Base-by-base conservation (phyloP, 2,797 vertebrate species). In the Peromyscus melanophrys region DNA sequence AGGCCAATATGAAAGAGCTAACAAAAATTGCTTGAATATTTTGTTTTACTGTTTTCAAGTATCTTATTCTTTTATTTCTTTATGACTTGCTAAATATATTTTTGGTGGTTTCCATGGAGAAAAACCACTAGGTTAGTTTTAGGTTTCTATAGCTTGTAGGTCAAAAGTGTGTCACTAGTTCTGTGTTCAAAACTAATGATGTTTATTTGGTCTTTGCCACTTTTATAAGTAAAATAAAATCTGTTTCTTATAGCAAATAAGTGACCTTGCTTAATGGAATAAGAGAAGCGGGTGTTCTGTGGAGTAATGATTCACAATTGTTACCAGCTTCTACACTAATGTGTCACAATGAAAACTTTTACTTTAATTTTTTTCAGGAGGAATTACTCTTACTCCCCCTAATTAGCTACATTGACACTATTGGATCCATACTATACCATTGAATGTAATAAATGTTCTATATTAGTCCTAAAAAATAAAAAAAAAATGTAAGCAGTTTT, bases 311-410 rank as follows among this genome's bases (percentile, higher is more conserved):
- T 71, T 61, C 19, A n/a, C 78, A 83, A 83, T 96, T 82, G 52
- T 89, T 97, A 92, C 65, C 6, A 8, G 13, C n/a, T 92, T 95
- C 57, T 96, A 81, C 97, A 96, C 75, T 97, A 97, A 69, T 99
- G 99, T 99, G 98, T 99, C 99, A 99, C 97, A 95, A 94, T 99
- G 99, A 99, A 99, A 99, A 99, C 88, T 98, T 99, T 99, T 37
- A 75, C 21, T 73, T 85, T 76, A 34, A 34, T 98, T 99, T 98
- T 98, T 98, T 98, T 97, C 52, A 40, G 43, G 98, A 98, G 98
- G 97, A 98, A 99, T 98, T 98, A 97, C 97, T 98, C 98, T 99
- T 98, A 98, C 98, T 99, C 98, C 37, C 94, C 97, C 86, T 92
- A 89, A 29, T 80, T 98, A 99, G 98, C 98, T 98, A 96, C 59